These are phyloP conservation scores for Zosterops lateralis DNA, from an alignment of 2,113 vertebrate species.

Conservation along the genomic window DNA sequence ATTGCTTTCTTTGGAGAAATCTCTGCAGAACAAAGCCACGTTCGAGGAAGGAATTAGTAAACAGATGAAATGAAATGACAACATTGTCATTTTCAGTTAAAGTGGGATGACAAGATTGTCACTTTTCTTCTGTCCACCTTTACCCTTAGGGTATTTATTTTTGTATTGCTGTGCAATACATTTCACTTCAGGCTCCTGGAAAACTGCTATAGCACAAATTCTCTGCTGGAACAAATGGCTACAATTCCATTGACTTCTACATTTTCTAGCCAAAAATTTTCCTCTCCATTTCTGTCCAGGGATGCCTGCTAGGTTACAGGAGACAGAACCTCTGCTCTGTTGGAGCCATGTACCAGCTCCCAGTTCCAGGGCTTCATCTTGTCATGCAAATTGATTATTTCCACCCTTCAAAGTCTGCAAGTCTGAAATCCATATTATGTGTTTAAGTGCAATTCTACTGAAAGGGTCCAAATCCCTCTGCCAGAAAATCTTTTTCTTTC, in stretches of 20 bases:
- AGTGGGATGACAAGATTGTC: not conserved
- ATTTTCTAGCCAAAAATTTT: not conserved
- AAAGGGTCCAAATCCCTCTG: constrained; percentile 16
- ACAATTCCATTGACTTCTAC: not conserved
- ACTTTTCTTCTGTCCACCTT: constrained; percentile 1
- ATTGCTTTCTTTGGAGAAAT: not conserved
- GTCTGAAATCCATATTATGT: constrained; percentile 7
- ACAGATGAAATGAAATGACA: not conserved
- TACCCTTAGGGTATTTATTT: not conserved
- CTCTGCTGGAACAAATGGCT: not conserved
- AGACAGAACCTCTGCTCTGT: not conserved
- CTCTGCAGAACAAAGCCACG: not conserved
- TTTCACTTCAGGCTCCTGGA: not conserved
- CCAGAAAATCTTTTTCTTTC: constrained; percentile 2
- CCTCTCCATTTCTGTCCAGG: not conserved
- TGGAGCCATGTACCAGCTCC: not conserved
- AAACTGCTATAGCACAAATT: not conserved
- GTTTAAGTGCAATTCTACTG: constrained; percentile 1
- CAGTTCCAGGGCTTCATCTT: not conserved
- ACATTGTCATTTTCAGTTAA: not conserved
- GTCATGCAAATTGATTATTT: constrained; percentile 42
- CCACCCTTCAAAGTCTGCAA: not conserved
- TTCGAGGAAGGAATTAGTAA: not conserved
- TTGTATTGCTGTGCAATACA: not conserved
- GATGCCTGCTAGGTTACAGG: not conserved